These are phyloP conservation scores for Lepidurus apus DNA, from an alignment of 1,140 invertebrate species.

Conservation along the genomic window DNA sequence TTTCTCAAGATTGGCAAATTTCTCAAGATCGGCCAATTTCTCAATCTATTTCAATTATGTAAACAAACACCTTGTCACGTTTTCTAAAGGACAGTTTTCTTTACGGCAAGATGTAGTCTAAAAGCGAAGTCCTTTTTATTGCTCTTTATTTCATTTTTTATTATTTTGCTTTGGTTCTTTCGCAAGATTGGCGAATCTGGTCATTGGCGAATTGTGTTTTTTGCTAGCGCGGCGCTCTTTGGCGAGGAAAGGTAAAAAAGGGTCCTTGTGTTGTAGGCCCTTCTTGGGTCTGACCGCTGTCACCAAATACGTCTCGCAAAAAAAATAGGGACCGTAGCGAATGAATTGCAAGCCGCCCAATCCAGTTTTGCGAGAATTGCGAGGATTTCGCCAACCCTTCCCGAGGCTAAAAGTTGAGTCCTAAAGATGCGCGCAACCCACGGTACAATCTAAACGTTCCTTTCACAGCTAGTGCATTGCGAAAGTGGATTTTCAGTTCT, in stretches of 20 bases:
- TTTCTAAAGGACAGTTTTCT: background rate
- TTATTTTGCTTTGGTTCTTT: background rate
- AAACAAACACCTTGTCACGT: background rate
- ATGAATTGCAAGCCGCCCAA: constrained; percentile 2
- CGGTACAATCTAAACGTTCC: background rate
- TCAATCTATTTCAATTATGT: background rate
- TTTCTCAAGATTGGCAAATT: background rate
- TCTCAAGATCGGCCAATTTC: background rate
- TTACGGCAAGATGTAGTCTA: background rate
- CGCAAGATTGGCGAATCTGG: background rate
- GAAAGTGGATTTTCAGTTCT: background rate
- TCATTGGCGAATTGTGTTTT: background rate
- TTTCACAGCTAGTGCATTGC: background rate
- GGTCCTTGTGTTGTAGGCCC: constrained; percentile 7
- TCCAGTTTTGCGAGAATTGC: constrained; percentile 13
- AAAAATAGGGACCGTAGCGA: background rate
- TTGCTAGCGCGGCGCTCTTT: background rate
- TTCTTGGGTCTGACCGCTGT: background rate
- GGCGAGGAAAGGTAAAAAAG: background rate
- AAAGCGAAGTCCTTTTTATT: background rate
- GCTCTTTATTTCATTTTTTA: background rate
- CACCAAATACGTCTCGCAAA: background rate
- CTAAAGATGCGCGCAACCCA: background rate
- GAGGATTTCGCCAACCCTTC: background rate
- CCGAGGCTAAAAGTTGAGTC: background rate